Evolutionary conservation across 1,140 invertebrate species (phyloP).

Genomic region (Lepeophtheirus salmonis): DNA sequence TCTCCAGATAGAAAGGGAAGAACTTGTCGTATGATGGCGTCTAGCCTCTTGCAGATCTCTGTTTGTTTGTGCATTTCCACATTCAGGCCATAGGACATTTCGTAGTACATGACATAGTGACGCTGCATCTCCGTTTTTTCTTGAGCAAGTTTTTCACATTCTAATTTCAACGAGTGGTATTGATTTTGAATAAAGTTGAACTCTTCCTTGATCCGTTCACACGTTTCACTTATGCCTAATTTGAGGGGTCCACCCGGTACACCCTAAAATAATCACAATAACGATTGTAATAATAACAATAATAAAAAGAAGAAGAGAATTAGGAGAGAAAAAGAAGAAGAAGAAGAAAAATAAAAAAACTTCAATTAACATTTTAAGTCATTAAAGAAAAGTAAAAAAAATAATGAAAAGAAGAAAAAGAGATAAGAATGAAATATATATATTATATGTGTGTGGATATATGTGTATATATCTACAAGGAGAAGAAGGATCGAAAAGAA

Average conservation of each 20-base stretch:
- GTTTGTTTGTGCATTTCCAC: conserved; percentile 98
- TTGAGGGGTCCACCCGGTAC: conserved; percentile 4
- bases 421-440: not conserved
- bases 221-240: conserved; percentile 58
- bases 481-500: too few species aligned
- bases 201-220: conserved; percentile 96
- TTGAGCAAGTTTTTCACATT: conserved; percentile 70
- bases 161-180: conserved; percentile 68
- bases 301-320: not conserved
- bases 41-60: conserved; percentile 43
- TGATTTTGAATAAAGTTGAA: conserved; percentile 96
- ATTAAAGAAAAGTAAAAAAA: not conserved
- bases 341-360: not conserved
- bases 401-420: not conserved
- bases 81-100: conserved; percentile 97
- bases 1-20: conserved; percentile 42
- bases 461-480: too few species aligned
- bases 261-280: conserved; percentile 13
- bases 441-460: not conserved
- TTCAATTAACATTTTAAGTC: not conserved
- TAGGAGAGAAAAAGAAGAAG: not conserved
- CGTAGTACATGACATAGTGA: conserved; percentile 98
- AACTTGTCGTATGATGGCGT: conserved; percentile 42
- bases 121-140: conserved; percentile 95
- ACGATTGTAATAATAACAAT: conserved; percentile 4